Evolutionary conservation across 2,113 vertebrate genomes (phyloP), one percentile per base, ranked within the genome.

Genomic region (Microtus pennsylvanicus): DNA sequence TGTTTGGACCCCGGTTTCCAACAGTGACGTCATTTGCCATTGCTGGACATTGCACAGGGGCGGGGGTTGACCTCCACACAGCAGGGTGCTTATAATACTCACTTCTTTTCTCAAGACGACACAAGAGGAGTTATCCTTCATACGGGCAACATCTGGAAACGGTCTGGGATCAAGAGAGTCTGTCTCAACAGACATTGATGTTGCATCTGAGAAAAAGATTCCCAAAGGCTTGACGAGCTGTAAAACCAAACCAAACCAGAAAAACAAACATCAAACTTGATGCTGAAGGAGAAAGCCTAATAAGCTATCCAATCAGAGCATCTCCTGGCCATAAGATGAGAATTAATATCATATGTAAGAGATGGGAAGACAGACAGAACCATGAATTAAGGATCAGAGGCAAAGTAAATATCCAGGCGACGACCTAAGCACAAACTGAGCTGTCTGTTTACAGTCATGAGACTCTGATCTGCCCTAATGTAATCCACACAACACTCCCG

Each of bases 1-100:
- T 7, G 24, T 72, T 70, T 95, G 72, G 65, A 22, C 35, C 22
- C 65, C 24, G 9, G n/a, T 55, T 81, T 70, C 88, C 47, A 16
- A 2, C 30, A 58, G 42, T 55, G 22, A 28, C 0, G 26, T 21
- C 55, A 42, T 19, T 50, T 50, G 26, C 58, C 24, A 61, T 67
- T 50, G 63, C 86, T 90, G 42, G 61, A 11, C 16, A 38, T 1
- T 69, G 14, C 14, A 38, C 35, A 38, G 22, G 11, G 63, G 10
- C 19, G 0, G 35, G 35, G 10, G 8, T 3, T 1, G 22, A 35
- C 33, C 45, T 16, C 3, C 21, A 8, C 12, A 77, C 24, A 38
- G 13, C 8, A 93, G 35, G 35, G n/a, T 38, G 9, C 22, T 50
- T 69, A 80, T 1, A 63, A 85, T 61, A 38, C 10, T 9, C 26